These are phyloP conservation scores for Bufo bufo DNA, from an alignment of 2,113 vertebrate species.

Conservation along the genomic window DNA sequence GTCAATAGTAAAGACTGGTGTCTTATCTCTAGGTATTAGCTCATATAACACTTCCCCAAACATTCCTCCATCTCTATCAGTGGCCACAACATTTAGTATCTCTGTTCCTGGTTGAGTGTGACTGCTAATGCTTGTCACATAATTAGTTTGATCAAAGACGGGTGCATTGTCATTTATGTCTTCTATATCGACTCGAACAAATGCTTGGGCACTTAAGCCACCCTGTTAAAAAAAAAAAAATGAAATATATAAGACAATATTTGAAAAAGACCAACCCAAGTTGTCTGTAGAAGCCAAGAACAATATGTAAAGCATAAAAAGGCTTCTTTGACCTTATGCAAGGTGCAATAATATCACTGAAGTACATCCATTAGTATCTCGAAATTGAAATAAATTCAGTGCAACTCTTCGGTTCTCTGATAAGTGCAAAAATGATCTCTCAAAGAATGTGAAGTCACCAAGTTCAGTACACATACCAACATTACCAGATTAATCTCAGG, in stretches of 20 bases:
- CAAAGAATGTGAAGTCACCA: no score
- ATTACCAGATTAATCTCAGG: no score
- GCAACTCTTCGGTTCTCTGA: no score
- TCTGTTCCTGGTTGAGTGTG: conserved; percentile 82
- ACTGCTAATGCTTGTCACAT: conserved; percentile 82
- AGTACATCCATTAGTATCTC: no score
- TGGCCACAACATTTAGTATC: conserved; percentile 81
- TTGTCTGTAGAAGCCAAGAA: no score
- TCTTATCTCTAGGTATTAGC: conserved; percentile 77
- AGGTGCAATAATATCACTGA: no score
- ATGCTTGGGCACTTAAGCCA: conserved; percentile 87
- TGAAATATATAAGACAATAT: conserved; percentile 26
- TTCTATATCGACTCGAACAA: conserved; percentile 86
- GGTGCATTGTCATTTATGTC: conserved; percentile 91
- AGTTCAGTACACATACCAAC: no score
- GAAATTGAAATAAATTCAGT: no score
- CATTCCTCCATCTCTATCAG: conserved; percentile 81
- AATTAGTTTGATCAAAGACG: conserved; percentile 80
- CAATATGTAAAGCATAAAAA: no score
- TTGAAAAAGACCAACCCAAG: not conserved
- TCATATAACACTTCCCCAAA: conserved; percentile 81
- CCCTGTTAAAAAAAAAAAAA: conserved; percentile 74
- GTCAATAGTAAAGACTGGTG: conserved; percentile 82
- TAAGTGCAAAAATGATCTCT: no score
- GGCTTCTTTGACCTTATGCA: no score